Evolutionary conservation across 2,888 invertebrate genomes (phyloP).

Genomic region (Melinaea marsaeus): DNA sequence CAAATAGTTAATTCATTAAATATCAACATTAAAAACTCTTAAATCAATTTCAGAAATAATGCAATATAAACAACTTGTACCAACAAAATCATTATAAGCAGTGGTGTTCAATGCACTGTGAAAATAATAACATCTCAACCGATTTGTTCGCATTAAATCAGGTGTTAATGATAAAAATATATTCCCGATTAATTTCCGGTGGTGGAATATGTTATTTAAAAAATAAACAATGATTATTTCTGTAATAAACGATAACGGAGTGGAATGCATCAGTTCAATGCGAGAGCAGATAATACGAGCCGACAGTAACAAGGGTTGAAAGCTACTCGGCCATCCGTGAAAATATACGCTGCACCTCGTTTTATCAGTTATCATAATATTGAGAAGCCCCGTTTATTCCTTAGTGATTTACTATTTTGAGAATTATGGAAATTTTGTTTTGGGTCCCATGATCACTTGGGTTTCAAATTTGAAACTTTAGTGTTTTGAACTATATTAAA

Average conservation of each 20-base stretch:
- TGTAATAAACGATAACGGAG: slow-evolving; percentile 16
- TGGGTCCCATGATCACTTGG: background rate
- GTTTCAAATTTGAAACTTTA: background rate
- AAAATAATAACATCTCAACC: background rate
- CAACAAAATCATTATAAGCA: background rate
- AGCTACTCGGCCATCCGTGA: slow-evolving; percentile 57
- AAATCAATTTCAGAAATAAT: too few species aligned
- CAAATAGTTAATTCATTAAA: too few species aligned
- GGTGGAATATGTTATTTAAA: background rate
- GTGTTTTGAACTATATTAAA: background rate
- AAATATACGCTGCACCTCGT: slow-evolving; percentile 56
- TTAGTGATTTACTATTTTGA: slow-evolving; percentile 3
- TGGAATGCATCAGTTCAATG: slow-evolving; percentile 49
- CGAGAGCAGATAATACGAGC: slow-evolving; percentile 61
- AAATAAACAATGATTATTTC: slow-evolving; percentile 10
- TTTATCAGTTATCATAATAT: slow-evolving; percentile 63
- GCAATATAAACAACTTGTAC: too few species aligned
- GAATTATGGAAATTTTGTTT: slow-evolving; percentile 9
- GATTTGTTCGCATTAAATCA: background rate
- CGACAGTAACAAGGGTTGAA: slow-evolving; percentile 72
- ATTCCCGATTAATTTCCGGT: background rate
- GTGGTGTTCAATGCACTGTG: background rate
- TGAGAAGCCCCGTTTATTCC: slow-evolving; percentile 30
- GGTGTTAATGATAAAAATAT: slow-evolving; percentile 8
- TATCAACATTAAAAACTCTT: too few species aligned